A percentile compares a stretch with the other conserved stretches of the same genome.
Conservation (phyloP, 2,888 invertebrate species). For the Eilema depressum region DNA sequence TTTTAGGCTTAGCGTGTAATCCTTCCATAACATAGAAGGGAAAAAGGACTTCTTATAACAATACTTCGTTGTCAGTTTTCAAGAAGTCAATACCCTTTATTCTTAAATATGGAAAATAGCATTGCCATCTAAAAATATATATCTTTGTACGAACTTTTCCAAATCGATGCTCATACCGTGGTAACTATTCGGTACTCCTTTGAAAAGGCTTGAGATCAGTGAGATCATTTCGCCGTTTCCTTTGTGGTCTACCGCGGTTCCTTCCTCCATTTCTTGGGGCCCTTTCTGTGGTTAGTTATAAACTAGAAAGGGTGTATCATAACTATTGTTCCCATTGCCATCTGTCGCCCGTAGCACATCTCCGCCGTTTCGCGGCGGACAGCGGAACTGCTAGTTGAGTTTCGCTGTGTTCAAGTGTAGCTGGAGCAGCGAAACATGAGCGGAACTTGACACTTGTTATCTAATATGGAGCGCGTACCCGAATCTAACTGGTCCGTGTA, state of each 20-base stretch:
- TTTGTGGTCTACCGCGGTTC: constrained; percentile 53
- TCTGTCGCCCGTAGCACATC: no score
- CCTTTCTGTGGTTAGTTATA: constrained; percentile 47
- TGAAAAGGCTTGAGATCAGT: constrained; percentile 40
- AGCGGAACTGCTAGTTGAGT: no score
- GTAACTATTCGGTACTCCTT: constrained; percentile 34
- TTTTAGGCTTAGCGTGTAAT: no score
- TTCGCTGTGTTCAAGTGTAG: no score
- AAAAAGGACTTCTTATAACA: not conserved
- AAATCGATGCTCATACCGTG: constrained; percentile 32
- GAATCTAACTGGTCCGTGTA: no score
- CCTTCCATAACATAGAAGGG: not conserved
- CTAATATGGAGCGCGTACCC: no score
- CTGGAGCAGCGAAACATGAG: no score
- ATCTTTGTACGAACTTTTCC: not conserved
- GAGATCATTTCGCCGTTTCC: constrained; percentile 52
- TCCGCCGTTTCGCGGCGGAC: no score
- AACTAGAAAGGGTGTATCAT: constrained; percentile 46
- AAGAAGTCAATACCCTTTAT: not conserved
- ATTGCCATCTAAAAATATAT: not conserved
- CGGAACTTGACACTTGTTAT: no score
- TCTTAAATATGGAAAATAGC: not conserved
- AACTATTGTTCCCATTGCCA: constrained; percentile 45
- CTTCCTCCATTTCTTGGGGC: constrained; percentile 44
- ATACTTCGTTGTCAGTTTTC: not conserved